A percentile compares a stretch with the other conserved stretches of the same genome.
phyloP scores from a whole-genome alignment of 2,797 vertebrate species.

The Limnodromus scolopaceus region DNA sequence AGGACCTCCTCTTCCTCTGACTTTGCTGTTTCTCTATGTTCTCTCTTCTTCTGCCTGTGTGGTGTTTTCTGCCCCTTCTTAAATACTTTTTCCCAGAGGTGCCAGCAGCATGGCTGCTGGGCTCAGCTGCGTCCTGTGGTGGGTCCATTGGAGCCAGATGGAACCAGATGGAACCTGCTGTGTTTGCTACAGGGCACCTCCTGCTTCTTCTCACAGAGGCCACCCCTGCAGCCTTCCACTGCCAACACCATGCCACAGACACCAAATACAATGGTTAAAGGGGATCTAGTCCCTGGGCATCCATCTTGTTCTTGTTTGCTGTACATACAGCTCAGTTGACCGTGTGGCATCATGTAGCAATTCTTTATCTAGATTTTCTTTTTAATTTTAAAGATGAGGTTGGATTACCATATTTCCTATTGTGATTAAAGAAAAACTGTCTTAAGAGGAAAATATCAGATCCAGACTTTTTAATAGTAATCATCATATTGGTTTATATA shows the following conservation, averaged over 20 bases:
- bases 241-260: background rate
- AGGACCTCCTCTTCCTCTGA: background rate
- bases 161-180: background rate
- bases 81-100: background rate
- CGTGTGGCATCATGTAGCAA: background rate
- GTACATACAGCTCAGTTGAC: background rate
- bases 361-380: background rate
- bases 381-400: background rate
- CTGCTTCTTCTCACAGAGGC: background rate
- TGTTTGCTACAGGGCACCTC: background rate
- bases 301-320: background rate
- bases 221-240: background rate
- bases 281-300: background rate
- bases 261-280: rapidly evolving
- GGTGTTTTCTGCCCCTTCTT: background rate
- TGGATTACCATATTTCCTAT: background rate
- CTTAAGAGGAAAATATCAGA: background rate
- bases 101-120: background rate
- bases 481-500: background rate
- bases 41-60: background rate
- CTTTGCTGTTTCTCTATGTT: background rate
- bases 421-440: background rate
- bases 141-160: background rate
- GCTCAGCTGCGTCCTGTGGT: background rate
- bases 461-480: background rate